These are phyloP conservation scores for Condylura cristata DNA, from an alignment of 2,113 vertebrate genomes.

Conservation along the genomic window DNA sequence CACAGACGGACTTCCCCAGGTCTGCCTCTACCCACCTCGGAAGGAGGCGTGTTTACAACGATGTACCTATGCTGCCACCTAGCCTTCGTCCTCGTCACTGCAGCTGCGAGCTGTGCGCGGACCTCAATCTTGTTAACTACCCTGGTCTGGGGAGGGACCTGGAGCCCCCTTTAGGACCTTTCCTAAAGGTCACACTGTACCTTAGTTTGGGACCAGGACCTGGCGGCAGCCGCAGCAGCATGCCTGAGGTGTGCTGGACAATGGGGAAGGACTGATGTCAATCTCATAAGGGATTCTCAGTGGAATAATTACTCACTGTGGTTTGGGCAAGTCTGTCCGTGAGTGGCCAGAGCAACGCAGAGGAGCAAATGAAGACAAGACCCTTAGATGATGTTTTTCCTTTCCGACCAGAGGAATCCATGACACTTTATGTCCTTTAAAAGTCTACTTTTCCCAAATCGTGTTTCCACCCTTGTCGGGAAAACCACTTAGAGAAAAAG, in stretches of 20 bases:
- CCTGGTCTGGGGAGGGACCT: neutral
- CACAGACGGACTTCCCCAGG: neutral
- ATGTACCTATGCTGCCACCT: slow-evolving; percentile 88
- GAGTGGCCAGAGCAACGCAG: neutral
- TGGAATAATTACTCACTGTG: neutral
- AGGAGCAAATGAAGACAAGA: neutral
- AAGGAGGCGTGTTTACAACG: slow-evolving; percentile 11
- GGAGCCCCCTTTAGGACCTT: neutral
- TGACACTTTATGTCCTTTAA: neutral
- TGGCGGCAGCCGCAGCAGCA: neutral
- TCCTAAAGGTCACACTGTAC: neutral
- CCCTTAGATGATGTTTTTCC: neutral
- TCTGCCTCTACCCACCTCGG: neutral
- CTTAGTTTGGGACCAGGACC: neutral
- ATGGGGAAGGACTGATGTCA: neutral
- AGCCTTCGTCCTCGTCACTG: slow-evolving; percentile 82
- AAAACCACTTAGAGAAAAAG: slow-evolving; percentile 17
- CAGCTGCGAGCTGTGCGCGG: slow-evolving; percentile 57
- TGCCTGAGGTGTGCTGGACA: neutral
- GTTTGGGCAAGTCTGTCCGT: neutral
- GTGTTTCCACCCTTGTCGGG: neutral
- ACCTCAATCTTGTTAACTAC: neutral
- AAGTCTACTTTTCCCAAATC: neutral
- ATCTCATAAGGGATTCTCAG: neutral
- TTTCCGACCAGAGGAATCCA: neutral